Evolutionary conservation across 1,140 invertebrate genomes (phyloP).

Genomic region (Aporrectodea caliginosa): DNA sequence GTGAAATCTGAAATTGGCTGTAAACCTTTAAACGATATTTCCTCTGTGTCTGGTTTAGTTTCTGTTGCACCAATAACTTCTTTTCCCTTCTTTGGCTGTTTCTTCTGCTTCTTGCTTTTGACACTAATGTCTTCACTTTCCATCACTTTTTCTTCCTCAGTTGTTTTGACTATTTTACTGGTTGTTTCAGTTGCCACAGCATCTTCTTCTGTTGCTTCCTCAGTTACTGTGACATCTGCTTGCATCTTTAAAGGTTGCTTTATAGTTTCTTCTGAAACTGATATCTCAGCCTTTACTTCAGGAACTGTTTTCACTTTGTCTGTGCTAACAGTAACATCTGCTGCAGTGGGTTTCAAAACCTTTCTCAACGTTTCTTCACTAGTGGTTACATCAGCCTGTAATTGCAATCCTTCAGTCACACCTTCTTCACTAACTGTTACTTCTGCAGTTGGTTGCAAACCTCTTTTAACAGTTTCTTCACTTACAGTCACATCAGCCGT

Average conservation of each 20-base stretch:
- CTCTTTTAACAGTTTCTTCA: not conserved
- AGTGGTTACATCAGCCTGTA: not conserved
- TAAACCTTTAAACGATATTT: too few species aligned
- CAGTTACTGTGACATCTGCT: not conserved
- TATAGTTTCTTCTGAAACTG: not conserved
- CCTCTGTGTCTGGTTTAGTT: too few species aligned
- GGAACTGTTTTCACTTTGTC: not conserved
- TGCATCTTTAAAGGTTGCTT: not conserved
- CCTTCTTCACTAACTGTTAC: not conserved
- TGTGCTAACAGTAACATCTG: not conserved
- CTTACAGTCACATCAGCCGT: not conserved
- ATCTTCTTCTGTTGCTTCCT: not conserved
- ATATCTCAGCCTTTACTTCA: not conserved
- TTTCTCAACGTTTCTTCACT: slow-evolving; percentile 1
- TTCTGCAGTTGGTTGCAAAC: not conserved
- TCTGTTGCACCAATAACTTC: not conserved
- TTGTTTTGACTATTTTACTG: not conserved
- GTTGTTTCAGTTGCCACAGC: not conserved
- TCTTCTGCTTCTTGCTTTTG: not conserved
- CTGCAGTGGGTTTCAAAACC: not conserved
- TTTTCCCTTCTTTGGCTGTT: not conserved
- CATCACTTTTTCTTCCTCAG: not conserved
- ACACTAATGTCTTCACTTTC: not conserved
- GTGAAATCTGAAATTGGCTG: too few species aligned
- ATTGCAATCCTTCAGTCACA: not conserved